Percentiles rank a stretch among this genome's conserved stretches.
Conservation (phyloP, 2,113 vertebrate species). For the Pollimyrus isidori region DNA sequence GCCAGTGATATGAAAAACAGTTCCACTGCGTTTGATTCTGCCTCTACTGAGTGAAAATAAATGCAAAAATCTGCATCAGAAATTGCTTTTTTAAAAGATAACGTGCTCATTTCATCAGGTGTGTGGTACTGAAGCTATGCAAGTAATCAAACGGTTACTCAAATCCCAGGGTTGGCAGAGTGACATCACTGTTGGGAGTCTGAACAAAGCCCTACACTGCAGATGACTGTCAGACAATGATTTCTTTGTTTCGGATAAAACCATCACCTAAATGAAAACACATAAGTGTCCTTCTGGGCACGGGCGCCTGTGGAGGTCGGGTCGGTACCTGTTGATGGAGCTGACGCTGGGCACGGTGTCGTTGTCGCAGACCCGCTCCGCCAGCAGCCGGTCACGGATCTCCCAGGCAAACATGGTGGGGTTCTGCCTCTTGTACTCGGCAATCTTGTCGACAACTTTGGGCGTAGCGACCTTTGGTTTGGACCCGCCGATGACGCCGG, state of each 20-base stretch:
- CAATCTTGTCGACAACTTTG: constrained; percentile 99
- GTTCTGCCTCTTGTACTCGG: constrained; percentile 99
- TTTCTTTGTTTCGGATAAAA: background rate
- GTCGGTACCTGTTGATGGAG: constrained; percentile 89
- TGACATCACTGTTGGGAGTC: background rate
- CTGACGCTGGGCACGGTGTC: constrained; percentile 98
- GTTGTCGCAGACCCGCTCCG: constrained; percentile 94
- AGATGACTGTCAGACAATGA: background rate
- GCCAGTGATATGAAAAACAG: background rate
- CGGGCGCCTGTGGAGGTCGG: background rate
- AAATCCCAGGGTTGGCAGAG: background rate
- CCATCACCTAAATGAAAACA: background rate
- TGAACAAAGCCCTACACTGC: background rate
- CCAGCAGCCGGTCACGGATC: constrained; percentile 92
- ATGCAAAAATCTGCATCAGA: background rate
- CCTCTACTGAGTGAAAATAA: background rate
- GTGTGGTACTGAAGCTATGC: background rate
- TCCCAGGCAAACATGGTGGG: constrained; percentile 99
- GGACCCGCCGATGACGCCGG: constrained; percentile 97
- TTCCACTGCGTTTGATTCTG: background rate
- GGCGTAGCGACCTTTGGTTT: constrained; percentile 99
- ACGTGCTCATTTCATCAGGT: background rate
- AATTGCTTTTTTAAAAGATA: background rate
- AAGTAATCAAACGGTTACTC: background rate
- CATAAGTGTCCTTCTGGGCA: background rate